Conservation (phyloP, 2,797 vertebrate species). For the Poecilia velifera region DNA sequence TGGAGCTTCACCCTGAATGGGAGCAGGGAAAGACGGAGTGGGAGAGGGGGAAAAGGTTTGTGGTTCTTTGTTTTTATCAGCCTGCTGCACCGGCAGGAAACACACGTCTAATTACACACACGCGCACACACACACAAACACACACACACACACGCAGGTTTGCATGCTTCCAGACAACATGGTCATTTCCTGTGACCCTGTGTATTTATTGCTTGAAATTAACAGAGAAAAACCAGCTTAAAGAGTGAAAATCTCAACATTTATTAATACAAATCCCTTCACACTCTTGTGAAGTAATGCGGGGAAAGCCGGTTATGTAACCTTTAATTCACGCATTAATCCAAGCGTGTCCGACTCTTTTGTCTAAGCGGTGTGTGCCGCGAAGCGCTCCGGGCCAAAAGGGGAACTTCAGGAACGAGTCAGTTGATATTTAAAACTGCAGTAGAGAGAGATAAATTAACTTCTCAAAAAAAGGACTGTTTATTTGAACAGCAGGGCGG, state of each 20-base stretch:
- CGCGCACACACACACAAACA: neutral
- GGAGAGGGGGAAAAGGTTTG: conserved; percentile 53
- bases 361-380: conserved; percentile 48
- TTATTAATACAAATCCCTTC: neutral
- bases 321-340: conserved; percentile 45
- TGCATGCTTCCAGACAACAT: conserved; percentile 28
- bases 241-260: neutral
- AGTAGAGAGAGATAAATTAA: conserved; percentile 65
- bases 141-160: conserved; percentile 9
- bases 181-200: conserved; percentile 15
- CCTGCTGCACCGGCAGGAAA: conserved; percentile 73
- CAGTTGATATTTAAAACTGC: conserved; percentile 87
- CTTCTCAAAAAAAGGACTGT: conserved; percentile 76
- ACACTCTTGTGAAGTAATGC: neutral
- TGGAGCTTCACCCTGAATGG: conserved; percentile 59
- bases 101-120: conserved; percentile 47
- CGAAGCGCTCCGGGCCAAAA: conserved; percentile 67
- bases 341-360: conserved; percentile 47
- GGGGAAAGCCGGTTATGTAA: neutral
- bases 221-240: neutral
- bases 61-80: conserved; percentile 75
- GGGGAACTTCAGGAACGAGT: conserved; percentile 82
- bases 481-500: conserved; percentile 65
- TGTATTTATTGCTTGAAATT: conserved; percentile 3
- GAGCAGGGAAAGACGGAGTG: conserved; percentile 46